These are phyloP conservation scores for Pomatostomus ruficeps DNA, from an alignment of 2,113 vertebrate genomes.

Conservation along the genomic window DNA sequence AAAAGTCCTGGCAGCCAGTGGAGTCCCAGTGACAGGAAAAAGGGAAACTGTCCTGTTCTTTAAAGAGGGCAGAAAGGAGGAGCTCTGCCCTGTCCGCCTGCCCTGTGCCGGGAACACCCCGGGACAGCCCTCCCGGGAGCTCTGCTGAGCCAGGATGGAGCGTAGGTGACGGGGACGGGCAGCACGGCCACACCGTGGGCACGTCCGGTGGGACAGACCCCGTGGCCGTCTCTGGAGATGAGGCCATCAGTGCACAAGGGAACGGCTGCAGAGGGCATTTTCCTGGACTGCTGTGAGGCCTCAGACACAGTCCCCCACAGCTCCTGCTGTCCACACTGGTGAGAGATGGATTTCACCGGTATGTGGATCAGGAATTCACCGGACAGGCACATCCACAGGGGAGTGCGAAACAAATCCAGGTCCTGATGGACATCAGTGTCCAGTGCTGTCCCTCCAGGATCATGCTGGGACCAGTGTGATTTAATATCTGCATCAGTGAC, in stretches of 20 bases:
- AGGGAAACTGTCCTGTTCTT: too few relatives aligned
- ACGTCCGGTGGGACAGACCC: too few relatives aligned
- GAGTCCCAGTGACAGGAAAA: not conserved
- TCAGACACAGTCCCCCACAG: not conserved
- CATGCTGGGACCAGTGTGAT: not conserved
- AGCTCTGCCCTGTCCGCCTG: not conserved
- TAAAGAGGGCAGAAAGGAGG: not conserved
- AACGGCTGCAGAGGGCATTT: not conserved
- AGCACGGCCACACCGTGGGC: not conserved
- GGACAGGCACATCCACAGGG: not conserved
- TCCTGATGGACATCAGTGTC: not conserved
- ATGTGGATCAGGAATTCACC: rapidly evolving
- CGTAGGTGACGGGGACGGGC: not conserved
- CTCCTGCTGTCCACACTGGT: rapidly evolving
- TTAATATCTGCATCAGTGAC: not conserved
- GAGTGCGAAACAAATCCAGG: not conserved
- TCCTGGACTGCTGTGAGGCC: not conserved
- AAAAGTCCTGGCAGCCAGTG: not conserved
- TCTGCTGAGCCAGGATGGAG: not conserved
- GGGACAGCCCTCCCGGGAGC: not conserved
- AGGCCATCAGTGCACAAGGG: too few relatives aligned
- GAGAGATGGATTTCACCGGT: not conserved
- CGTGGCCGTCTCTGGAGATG: not conserved
- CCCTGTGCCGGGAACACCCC: not conserved
- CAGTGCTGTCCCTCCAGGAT: not conserved